Percentiles rank a stretch among this genome's conserved stretches.
Conservation (phyloP, 2,888 invertebrate species). For the Drepana falcataria region DNA sequence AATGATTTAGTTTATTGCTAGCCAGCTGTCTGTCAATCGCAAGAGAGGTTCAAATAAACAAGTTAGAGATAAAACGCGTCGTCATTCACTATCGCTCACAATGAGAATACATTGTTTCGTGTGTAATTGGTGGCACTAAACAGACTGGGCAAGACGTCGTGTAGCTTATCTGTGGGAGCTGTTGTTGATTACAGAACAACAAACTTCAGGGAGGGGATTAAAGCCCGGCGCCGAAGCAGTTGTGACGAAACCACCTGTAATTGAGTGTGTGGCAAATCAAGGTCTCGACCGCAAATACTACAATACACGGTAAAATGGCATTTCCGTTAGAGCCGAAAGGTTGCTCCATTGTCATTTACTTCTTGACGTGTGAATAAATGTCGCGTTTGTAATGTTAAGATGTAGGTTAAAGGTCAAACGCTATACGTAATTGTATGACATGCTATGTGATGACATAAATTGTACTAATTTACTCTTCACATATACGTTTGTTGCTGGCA, state of each 20-base stretch:
- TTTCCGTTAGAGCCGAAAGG: background rate
- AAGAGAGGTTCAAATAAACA: background rate
- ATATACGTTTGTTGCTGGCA: too few relatives aligned
- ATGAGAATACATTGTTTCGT: background rate
- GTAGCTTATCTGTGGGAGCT: background rate
- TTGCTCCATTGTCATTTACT: background rate
- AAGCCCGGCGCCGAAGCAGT: background rate
- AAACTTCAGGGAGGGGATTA: background rate
- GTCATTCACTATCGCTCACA: background rate
- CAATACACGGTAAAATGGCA: background rate
- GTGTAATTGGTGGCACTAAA: background rate
- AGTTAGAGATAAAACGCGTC: background rate
- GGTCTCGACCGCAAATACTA: background rate
- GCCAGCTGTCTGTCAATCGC: background rate
- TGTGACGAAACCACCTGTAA: background rate
- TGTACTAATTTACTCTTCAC: too few relatives aligned
- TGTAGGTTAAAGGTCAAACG: too few relatives aligned
- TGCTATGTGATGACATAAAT: too few relatives aligned
- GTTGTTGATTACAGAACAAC: background rate
- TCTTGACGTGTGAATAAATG: background rate
- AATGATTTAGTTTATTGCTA: slow-evolving; percentile 1
- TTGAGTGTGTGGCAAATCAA: background rate
- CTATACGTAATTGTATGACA: too few relatives aligned
- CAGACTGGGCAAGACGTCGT: background rate
- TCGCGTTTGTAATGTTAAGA: background rate